A percentile compares a stretch with the other conserved stretches of the same genome.
These are phyloP conservation scores for Montipora cactus DNA, from an alignment of 64 coral and sea anemone genomes.

Conservation along the genomic window DNA sequence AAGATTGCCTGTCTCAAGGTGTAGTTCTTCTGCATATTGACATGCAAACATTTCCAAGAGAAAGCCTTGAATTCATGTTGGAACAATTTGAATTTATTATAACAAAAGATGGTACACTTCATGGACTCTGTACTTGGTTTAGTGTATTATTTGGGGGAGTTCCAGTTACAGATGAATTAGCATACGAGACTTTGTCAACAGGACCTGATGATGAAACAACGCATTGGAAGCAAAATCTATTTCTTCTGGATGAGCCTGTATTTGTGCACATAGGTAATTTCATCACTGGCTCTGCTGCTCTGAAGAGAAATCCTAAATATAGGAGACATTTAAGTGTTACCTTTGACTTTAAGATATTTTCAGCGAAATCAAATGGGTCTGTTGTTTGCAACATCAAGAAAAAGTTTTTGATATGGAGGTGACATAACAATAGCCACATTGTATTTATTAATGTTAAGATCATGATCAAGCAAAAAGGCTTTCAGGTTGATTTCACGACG, in stretches of 20 bases:
- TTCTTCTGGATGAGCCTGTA: constrained; percentile 84
- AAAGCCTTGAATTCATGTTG: constrained; percentile 66
- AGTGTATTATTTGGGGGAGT: constrained; percentile 88
- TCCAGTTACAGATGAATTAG: constrained; percentile 42
- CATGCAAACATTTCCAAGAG: constrained; percentile 60
- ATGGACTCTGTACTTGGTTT: constrained; percentile 95
- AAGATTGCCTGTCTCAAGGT: constrained; percentile 74
- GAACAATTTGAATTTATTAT: constrained; percentile 79
- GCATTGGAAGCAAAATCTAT: constrained; percentile 95
- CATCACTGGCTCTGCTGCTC: constrained; percentile 72
- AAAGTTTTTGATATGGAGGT: constrained; percentile 8
- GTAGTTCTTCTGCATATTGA: constrained; percentile 71
- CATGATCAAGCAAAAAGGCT: too few relatives aligned
- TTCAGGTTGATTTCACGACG: too few relatives aligned
- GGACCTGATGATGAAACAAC: constrained; percentile 66
- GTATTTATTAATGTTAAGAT: too few relatives aligned
- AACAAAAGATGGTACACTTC: constrained; percentile 62
- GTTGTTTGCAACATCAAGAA: constrained; percentile 47
- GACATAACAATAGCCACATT: neutral
- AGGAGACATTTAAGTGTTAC: constrained; percentile 81
- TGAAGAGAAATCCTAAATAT: constrained; percentile 82
- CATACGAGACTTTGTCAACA: constrained; percentile 67
- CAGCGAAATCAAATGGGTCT: constrained; percentile 54
- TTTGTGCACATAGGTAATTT: constrained; percentile 62
- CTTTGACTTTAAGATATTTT: constrained; percentile 72